Evolutionary conservation across 2,888 invertebrate species (phyloP), one percentile per base, ranked within the genome.

Genomic region (Hymenopus coronatus): DNA sequence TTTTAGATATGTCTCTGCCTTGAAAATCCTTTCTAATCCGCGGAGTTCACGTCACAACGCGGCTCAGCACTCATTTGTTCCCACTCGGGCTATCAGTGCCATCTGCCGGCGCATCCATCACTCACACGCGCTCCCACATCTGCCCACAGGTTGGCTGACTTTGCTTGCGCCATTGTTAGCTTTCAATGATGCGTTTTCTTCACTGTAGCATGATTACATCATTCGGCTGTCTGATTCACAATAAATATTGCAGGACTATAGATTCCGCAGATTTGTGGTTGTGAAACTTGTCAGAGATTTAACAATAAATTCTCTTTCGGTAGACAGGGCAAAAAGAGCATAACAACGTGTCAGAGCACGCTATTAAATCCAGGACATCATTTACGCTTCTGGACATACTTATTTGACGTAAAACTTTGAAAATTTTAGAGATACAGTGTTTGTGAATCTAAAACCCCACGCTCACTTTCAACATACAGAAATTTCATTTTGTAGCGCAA

Each of bases 81-180:
- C 82, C 83, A 82, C 28, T 40, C 87, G 28, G 88, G 90, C 89
- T 89, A 88, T 90, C 90, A 90, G 88, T 82, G 89, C 87, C 90
- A 90, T 90, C 90, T 90, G 90, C 88, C 82, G 85, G 87, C 33
- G 54, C 83, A 88, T 88, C 89, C 89, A 89, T 89, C 89, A 89
- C 89, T 88, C 88, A 88, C 87, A 86, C 83, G 85, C 86, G n/a
- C 83, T 83, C 88, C 84, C 82, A 40, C 25, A 86, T 86, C 81
- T 28, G 28, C 81, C 70, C 54, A 70, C 54, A 70, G 54, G 54
- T 70, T 70, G 54, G 54, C 25, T 70, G 54, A 70, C 54, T 20
- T 70, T 70, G 54, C 54, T 40, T 25, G 54, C 54, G 20, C 54
- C 25, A 70, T 70, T 70, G 54, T 70, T 83, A 30, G n/a, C 27